phyloP scores from a whole-genome alignment of 2,888 invertebrate genomes.

The Macrophya annulata region DNA sequence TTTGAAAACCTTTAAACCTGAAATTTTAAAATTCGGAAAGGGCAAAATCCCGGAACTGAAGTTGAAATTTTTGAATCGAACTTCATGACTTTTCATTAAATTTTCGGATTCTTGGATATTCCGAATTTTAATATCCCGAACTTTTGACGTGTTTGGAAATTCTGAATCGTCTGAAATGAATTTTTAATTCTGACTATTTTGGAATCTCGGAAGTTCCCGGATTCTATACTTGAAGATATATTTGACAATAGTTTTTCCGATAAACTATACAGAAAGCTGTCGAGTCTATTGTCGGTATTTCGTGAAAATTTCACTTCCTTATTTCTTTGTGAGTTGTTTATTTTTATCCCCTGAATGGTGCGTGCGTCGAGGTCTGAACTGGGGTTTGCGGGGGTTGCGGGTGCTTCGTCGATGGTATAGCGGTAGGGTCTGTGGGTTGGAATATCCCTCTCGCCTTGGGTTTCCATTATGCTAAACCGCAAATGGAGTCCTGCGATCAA shows the following conservation, averaged over 20 bases:
- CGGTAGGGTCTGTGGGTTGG: constrained; percentile 55
- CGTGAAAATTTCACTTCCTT: constrained; percentile 30
- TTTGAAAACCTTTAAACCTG: no score
- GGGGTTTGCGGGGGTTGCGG: constrained; percentile 56
- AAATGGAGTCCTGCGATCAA: constrained; percentile 80
- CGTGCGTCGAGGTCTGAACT: constrained; percentile 61
- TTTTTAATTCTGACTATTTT: no score
- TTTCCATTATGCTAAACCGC: constrained; percentile 80
- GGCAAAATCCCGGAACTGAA: no score
- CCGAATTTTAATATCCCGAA: not conserved
- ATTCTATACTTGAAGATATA: no score
- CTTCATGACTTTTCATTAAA: no score
- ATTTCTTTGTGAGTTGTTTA: constrained; percentile 63
- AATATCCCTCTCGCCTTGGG: constrained; percentile 71
- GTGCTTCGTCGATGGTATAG: constrained; percentile 9
- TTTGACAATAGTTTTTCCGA: not conserved
- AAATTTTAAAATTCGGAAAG: no score
- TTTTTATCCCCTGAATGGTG: constrained; percentile 66
- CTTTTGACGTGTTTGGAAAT: no score
- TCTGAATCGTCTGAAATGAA: no score
- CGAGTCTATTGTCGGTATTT: not conserved
- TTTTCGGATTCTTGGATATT: not conserved
- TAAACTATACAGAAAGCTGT: not conserved
- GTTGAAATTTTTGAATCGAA: no score
- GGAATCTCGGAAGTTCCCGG: no score